Base-by-base conservation (phyloP, 2,113 vertebrate species). In the Sapajus apella region DNA sequence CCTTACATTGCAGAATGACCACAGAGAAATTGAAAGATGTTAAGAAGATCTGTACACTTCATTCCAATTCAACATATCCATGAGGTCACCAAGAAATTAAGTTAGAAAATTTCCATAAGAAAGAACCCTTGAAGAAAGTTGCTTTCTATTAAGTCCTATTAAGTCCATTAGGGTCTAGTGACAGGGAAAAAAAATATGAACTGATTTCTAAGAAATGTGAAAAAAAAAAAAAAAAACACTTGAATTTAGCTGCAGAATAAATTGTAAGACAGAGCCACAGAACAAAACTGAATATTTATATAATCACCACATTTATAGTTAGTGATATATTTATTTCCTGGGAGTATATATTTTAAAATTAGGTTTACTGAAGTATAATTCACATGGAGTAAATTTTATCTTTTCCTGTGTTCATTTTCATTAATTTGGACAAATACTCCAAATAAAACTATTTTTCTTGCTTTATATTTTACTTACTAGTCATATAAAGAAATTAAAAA, bases 211-310 rank as follows among this genome's bases (percentile, higher is more conserved):
- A 77, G 9, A 92, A 95, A 90, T n/a, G 12, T 64, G 8, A 16
- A 40, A 35, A 86, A 88, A 70, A 23, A 64, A 61, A 86, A 12
- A 68, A n/a, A 76, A 76, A 8, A 17, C 27, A 87, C 30, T 32
- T 52, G 20, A 90, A 87, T 37, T 85, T 84, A 84, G 7, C 72
- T 45, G 64, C 12, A 93, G 52, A 93, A 79, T 76, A 96, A 83
- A 82, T 25, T 64, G 0, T 27, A 52, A 16, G 35, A 87, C 13
- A 81, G 4, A 52, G 30, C 5, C 32, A 45, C 13, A 92, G 23
- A 83, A 72, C 18, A 87, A 93, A 89, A 20, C 3, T 80, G 21
- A 77, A 77, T 81, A 40, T 91, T 55, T 91, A 35, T 56, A 0
- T 55, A 76, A 92, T 76, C 6, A 72, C 8, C n/a, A 77, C 30